Percentiles rank a stretch among this genome's conserved stretches.
Conservation (phyloP, 2,797 vertebrate species). For the Delichon dasypus region DNA sequence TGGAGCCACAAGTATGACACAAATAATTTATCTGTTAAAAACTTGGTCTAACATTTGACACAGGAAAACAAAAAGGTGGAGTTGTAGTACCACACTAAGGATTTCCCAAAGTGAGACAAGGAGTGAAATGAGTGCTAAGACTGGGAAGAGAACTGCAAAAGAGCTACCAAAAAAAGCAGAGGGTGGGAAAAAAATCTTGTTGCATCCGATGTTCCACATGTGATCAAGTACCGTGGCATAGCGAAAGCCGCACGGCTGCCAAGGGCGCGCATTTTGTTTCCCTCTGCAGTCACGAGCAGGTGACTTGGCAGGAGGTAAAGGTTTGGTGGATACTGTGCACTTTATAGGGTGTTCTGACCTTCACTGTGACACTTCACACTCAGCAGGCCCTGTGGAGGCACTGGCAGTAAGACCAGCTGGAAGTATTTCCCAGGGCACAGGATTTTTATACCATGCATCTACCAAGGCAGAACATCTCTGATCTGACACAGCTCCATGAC, state of each 20-base stretch:
- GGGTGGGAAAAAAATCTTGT: background rate
- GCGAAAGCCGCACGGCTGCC: accelerated
- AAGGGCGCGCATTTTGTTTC: background rate
- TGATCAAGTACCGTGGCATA: background rate
- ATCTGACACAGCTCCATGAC: accelerated
- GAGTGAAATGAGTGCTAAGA: background rate
- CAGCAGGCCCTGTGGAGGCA: background rate
- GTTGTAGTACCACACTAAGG: background rate
- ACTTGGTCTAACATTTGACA: background rate
- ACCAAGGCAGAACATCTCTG: background rate
- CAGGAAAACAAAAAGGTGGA: background rate
- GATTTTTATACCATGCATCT: background rate
- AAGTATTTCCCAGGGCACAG: background rate
- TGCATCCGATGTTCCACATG: accelerated
- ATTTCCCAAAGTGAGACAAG: background rate
- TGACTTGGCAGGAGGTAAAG: conserved; percentile 28
- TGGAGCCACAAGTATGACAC: background rate
- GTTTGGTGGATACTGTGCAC: background rate
- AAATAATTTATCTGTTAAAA: background rate
- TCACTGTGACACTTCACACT: background rate
- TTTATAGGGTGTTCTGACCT: conserved; percentile 33
- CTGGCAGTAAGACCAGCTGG: background rate
- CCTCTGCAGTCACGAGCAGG: background rate
- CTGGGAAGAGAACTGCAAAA: background rate
- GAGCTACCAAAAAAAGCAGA: background rate